Evolutionary conservation across 2,888 invertebrate species (phyloP).

Genomic region (Fragum whitleyi): DNA sequence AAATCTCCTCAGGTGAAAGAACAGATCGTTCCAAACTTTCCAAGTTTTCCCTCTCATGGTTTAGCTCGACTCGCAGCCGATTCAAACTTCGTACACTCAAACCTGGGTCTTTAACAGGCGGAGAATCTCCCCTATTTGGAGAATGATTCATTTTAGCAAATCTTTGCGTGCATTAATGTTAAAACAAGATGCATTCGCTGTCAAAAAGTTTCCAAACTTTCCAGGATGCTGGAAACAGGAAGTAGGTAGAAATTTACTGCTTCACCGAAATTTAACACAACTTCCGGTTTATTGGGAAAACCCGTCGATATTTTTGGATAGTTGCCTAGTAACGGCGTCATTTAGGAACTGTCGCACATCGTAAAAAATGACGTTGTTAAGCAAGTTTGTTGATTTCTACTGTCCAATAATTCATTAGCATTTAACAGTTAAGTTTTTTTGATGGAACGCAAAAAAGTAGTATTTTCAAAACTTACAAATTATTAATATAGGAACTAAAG

Average conservation of each 20-base stretch:
- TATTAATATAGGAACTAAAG: too few species aligned
- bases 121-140: conserved; percentile 58
- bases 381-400: too few species aligned
- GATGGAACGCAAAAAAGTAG: too few species aligned
- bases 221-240: not conserved
- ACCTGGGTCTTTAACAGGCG: conserved; percentile 67
- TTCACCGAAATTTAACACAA: conserved; percentile 10
- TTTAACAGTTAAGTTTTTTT: too few species aligned
- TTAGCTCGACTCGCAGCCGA: conserved; percentile 34
- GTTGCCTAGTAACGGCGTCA: conserved; percentile 60
- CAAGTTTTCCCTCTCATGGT: conserved; percentile 40
- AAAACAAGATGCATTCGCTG: not conserved
- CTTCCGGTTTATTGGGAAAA: conserved; percentile 48
- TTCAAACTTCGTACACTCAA: conserved; percentile 42
- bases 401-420: too few species aligned
- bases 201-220: conserved; percentile 16
- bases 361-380: too few species aligned
- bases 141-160: conserved; percentile 50
- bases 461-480: too few species aligned
- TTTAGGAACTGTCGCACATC: conserved; percentile 9
- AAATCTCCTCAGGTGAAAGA: conserved; percentile 55
- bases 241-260: conserved; percentile 11
- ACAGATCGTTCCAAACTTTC: conserved; percentile 41
- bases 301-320: conserved; percentile 44
- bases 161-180: not conserved